Percentiles rank a stretch among this genome's conserved stretches.
These are phyloP conservation scores for Tupiocoris notatus DNA, from an alignment of 2,888 invertebrate species.

Conservation along the genomic window DNA sequence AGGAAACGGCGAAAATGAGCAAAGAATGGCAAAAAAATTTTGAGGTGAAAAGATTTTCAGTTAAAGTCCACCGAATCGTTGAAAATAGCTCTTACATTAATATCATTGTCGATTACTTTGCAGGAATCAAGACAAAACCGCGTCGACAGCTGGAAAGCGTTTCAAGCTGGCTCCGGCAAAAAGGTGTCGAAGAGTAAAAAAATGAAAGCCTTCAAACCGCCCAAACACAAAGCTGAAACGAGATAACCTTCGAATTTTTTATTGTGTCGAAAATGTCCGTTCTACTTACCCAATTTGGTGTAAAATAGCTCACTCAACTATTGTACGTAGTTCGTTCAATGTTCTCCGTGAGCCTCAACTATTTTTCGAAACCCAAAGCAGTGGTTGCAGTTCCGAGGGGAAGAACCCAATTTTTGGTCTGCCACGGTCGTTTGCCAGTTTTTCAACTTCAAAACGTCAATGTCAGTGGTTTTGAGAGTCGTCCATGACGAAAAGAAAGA, in stretches of 20 bases:
- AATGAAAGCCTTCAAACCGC: conserved; percentile 80
- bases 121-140: conserved; percentile 87
- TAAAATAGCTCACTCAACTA: conserved; percentile 15
- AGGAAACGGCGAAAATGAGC: conserved; percentile 83
- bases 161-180: conserved; percentile 67
- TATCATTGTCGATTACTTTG: too few species aligned
- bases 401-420: neutral
- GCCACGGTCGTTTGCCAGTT: too few species aligned
- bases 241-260: conserved; percentile 62
- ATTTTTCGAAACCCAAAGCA: neutral
- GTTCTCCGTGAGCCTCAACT: neutral
- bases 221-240: conserved; percentile 89
- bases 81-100: conserved; percentile 2
- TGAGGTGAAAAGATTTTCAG: conserved; percentile 63
- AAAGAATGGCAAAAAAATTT: conserved; percentile 99
- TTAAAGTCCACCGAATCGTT: too few species aligned
- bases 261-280: neutral
- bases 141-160: conserved; percentile 90
- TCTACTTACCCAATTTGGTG: neutral
- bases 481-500: too few species aligned
- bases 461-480: too few species aligned
- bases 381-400: neutral
- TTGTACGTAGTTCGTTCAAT: conserved; percentile 23
- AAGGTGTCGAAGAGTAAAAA: conserved; percentile 65
- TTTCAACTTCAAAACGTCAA: too few species aligned